These are phyloP conservation scores for Ptiloglossa arizonensis DNA, from an alignment of 1,140 invertebrate genomes.

Conservation along the genomic window DNA sequence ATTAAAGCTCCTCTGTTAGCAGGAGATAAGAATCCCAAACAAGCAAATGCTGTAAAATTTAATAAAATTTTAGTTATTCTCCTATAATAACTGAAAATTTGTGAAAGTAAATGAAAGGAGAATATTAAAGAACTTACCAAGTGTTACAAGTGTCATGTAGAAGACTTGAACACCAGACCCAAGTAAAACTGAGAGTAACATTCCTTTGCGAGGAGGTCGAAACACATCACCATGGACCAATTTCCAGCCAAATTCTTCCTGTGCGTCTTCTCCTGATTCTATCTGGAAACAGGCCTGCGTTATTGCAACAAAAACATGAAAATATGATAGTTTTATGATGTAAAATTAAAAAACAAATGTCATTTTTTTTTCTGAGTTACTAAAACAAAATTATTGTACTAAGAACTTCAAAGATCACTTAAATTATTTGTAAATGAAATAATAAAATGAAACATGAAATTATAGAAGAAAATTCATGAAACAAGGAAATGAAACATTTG, in stretches of 20 bases:
- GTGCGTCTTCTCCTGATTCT: constrained; percentile 97
- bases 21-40: constrained; percentile 98
- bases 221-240: constrained; percentile 98
- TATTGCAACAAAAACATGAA: constrained; percentile 74
- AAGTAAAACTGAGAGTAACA: constrained; percentile 96
- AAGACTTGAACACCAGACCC: constrained; percentile 97
- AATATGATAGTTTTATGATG: constrained; percentile 66
- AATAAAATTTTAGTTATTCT: constrained; percentile 10
- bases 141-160: constrained; percentile 87
- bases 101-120: neutral
- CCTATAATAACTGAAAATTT: neutral
- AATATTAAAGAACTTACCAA: constrained; percentile 71
- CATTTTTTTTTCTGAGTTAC: constrained; percentile 39
- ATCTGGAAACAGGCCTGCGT: constrained; percentile 85
- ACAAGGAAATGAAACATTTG: constrained; percentile 3
- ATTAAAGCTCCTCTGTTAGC: constrained; percentile 98
- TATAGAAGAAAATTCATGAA: neutral
- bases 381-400: constrained; percentile 32
- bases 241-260: constrained; percentile 99
- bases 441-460: constrained; percentile 1
- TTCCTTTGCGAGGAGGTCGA: constrained; percentile 96
- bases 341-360: constrained; percentile 38
- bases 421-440: neutral
- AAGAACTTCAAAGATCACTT: neutral
- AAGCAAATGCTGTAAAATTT: constrained; percentile 91